Percentiles rank a stretch among this genome's conserved stretches.
phyloP scores from a whole-genome alignment of 2,113 vertebrate genomes.

The Indri indri region DNA sequence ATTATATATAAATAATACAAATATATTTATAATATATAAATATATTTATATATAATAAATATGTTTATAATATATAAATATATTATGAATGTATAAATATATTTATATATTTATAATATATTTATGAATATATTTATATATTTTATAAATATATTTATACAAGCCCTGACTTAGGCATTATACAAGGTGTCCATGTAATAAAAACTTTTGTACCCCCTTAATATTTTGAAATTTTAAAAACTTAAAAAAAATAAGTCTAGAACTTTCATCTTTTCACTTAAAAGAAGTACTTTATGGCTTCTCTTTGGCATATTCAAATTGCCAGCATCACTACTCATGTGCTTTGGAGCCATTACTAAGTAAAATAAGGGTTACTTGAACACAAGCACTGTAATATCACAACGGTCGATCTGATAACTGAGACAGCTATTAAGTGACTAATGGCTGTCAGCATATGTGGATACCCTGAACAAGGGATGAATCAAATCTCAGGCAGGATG shows the following conservation, averaged over 20 bases:
- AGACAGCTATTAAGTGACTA: background rate
- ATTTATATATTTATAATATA: too few species aligned
- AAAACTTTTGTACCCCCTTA: too few species aligned
- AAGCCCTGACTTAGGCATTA: too few species aligned
- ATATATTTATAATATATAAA: too few species aligned
- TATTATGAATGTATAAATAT: too few species aligned
- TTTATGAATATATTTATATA: too few species aligned
- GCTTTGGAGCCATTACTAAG: background rate
- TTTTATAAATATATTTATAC: too few species aligned
- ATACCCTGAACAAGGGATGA: background rate
- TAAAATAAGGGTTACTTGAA: background rate
- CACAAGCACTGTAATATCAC: background rate
- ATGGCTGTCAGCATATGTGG: background rate
- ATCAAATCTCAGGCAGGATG: background rate
- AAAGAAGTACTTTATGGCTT: background rate
- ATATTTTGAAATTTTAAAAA: too few species aligned
- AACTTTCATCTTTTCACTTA: background rate
- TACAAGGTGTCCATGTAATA: too few species aligned
- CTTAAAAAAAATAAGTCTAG: background rate
- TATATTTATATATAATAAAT: too few species aligned
- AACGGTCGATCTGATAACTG: background rate
- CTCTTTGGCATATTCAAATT: background rate
- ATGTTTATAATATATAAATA: too few species aligned
- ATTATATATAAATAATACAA: too few species aligned
- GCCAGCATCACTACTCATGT: background rate